These are phyloP conservation scores for Eonycteris spelaea DNA, from an alignment of 2,113 vertebrate species.

Conservation along the genomic window DNA sequence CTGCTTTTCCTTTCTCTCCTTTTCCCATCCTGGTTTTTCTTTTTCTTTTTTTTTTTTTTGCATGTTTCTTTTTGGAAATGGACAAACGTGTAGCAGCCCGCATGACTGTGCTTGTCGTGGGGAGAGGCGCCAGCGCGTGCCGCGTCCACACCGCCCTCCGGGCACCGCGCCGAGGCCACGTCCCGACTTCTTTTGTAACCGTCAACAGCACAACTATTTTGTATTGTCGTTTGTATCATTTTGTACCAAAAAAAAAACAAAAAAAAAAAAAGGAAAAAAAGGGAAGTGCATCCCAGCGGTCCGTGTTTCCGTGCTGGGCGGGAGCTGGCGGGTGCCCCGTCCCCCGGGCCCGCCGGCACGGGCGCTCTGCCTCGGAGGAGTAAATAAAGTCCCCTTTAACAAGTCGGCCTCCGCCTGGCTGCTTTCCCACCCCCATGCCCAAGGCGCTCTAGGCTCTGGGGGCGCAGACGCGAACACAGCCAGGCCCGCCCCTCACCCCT, in stretches of 20 bases:
- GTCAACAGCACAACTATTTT: slow-evolving; percentile 99
- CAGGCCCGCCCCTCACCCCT: not conserved
- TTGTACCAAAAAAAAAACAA: slow-evolving; percentile 93
- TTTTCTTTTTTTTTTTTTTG: slow-evolving; percentile 82
- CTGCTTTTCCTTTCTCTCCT: slow-evolving; percentile 44
- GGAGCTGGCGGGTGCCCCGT: not conserved
- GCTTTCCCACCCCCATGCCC: rapidly evolving
- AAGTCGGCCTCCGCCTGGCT: slow-evolving; percentile 27
- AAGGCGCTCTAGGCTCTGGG: not conserved
- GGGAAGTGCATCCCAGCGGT: slow-evolving; percentile 86
- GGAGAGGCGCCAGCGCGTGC: slow-evolving; percentile 83
- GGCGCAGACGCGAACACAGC: too few relatives aligned
- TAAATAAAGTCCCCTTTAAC: slow-evolving; percentile 83
- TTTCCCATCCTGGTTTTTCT: slow-evolving; percentile 79
- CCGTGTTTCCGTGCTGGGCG: slow-evolving; percentile 91
- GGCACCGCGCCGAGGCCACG: slow-evolving; percentile 82
- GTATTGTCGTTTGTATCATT: slow-evolving; percentile 99
- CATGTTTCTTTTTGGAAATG: slow-evolving; percentile 92
- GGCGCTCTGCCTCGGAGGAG: slow-evolving; percentile 76
- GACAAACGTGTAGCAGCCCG: slow-evolving; percentile 87
- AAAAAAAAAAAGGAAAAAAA: slow-evolving; percentile 67
- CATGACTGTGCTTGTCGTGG: slow-evolving; percentile 88
- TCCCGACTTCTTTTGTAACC: slow-evolving; percentile 93
- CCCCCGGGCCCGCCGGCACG: not conserved
- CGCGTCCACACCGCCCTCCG: slow-evolving; percentile 81